Base-by-base conservation (phyloP, 2,888 invertebrate species). In the Aleiodes alternator region DNA sequence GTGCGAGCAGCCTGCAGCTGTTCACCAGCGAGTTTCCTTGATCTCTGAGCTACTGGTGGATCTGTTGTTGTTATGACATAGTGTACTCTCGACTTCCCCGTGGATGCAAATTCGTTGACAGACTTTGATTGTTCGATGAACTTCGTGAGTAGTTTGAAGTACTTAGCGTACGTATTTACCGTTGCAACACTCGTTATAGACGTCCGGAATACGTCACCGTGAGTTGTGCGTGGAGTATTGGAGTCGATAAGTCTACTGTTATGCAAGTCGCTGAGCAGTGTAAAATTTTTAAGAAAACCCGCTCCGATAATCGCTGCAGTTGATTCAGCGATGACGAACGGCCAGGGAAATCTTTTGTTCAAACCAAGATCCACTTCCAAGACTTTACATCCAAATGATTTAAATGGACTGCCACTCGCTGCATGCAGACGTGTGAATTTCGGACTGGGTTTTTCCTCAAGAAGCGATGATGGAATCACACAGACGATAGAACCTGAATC, bases 1-100 rank as follows among this genome's bases (percentile, higher is more conserved):
- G 80, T 74, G 8, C 34, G 38, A 29, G 59, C 1, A 6, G 59
- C 59, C 14, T 61, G 38, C 12, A 34, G 38, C 4, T 31, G 38
- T 12, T 59, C 59, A 5, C 59, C 59, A 3, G 59, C 34, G 23
- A 59, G 31, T 5, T 31, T 59, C 3, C 59, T 29, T 3, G 31
- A 6, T 59, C 59, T 8, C 11, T 59, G 31, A 12, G 31, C 31
- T 3, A 59, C 59, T 3, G 59, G 38, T 34, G 2, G 53, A 53
- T 38, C 38, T 31, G 12, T 34, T n/a, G 59, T 34, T 31, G 11
- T n/a, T 5, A 61, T 12, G 31, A n/a, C 38, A 34, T 34, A 14
- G n/a, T 61, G 59, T n/a, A 11, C 31, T 3, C n/a, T 61, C 11
- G 34, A n/a, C 12, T 61, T n/a, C 38, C 34, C 34, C 7, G 34